A percentile compares a stretch with the other conserved stretches of the same genome.
Evolutionary conservation across 2,113 vertebrate species (phyloP).

Genomic region (Ophiodon elongatus): DNA sequence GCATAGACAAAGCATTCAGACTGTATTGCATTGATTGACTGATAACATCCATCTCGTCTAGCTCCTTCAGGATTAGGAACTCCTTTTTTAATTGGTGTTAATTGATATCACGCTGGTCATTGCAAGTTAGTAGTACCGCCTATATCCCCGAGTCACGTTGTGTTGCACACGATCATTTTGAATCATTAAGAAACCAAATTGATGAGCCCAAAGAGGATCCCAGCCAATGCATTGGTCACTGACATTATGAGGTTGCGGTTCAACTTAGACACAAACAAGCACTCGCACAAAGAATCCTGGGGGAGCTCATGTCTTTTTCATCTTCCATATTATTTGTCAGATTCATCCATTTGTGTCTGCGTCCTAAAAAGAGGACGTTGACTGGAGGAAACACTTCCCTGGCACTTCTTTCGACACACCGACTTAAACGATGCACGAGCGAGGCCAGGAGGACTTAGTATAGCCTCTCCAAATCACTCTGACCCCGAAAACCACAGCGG

Average conservation of each 20-base stretch:
- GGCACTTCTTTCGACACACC: slow-evolving; percentile 18
- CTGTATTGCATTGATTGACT: background rate
- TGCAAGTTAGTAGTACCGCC: background rate
- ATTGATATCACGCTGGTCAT: background rate
- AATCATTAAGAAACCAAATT: background rate
- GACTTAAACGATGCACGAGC: slow-evolving; percentile 38
- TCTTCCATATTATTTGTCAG: background rate
- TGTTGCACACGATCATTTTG: too few species aligned
- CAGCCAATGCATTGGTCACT: background rate
- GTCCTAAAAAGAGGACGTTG: background rate
- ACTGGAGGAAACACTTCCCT: slow-evolving; percentile 44
- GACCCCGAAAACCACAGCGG: slow-evolving; percentile 59
- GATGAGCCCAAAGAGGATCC: background rate
- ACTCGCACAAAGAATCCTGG: background rate
- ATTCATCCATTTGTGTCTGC: background rate
- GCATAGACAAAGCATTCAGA: background rate
- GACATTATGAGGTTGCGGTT: background rate
- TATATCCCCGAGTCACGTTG: background rate
- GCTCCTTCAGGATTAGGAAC: background rate
- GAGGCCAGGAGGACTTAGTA: slow-evolving; percentile 31
- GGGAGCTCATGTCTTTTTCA: background rate
- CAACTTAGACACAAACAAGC: background rate
- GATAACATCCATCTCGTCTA: background rate
- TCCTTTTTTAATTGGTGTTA: background rate
- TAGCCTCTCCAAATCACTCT: slow-evolving; percentile 55